Evolutionary conservation across 2,888 invertebrate species (phyloP), one percentile per base, ranked within the genome.

Genomic region (Sinotaia quadrata): DNA sequence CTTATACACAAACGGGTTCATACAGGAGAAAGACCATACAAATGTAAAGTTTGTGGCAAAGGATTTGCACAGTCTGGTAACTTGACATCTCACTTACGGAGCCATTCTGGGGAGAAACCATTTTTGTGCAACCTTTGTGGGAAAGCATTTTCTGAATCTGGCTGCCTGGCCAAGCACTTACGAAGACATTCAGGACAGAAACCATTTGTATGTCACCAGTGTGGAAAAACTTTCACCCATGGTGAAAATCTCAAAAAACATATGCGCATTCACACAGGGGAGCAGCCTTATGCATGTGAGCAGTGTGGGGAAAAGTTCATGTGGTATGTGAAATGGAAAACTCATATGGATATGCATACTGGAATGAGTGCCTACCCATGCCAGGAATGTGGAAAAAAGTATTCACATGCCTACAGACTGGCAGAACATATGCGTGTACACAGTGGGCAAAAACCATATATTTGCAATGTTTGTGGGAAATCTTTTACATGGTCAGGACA

Each of bases 71-170:
- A 52, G 18, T 37, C 65, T 3, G 65, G 56, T 1, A 56, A 65
- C 44, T 56, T 65, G 21, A 65, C 44, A 2, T 54, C 54, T 10
- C 65, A 65, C 56, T 24, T 65, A 44, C 27, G 65, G 12, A 29
- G 36, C 21, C 65, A 65, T 47, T 44, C 65, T 1, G 56, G 56
- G 3, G 15, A 41, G n/a, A 27, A 41, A n/a, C 65, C 65, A 5
- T 65, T 65, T 56, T 56, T 65, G 24, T 65, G 65, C 56, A 37
- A 41, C 18, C 56, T 56, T 44, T 65, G 65, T 37, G 65, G 65
- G 7, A 65, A 65, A 31, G n/a, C 54, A 4, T 65, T 65, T n/a
- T 21, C 56, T 5, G 52, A 44, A 15, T 65, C 65, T 36, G 56
- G 65, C 44, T 54, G 56, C 33, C 56, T 65, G 31, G 34, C 56